Evolutionary conservation across 2,797 vertebrate genomes (phyloP).

Genomic region (Gymnoscopelus microlampas): DNA sequence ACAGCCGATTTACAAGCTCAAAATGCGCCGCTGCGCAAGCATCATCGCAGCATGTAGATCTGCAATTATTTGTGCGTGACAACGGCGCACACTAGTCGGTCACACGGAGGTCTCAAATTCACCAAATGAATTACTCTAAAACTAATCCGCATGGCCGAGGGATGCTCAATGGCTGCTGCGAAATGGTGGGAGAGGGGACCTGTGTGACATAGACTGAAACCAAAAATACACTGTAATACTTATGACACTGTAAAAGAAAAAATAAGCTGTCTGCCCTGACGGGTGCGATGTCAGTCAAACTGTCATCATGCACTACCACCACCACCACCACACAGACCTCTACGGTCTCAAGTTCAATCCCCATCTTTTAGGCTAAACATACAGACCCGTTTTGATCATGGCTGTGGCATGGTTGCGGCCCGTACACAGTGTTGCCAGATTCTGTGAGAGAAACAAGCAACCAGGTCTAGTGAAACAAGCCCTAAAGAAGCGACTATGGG

Average conservation of each 20-base stretch:
- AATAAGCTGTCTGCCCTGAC: neutral
- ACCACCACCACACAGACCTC: neutral
- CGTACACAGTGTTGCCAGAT: no score
- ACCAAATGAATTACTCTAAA: constrained; percentile 16
- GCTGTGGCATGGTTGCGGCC: no score
- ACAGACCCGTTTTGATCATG: constrained; percentile 19
- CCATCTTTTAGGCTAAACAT: constrained; percentile 16
- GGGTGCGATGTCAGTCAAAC: neutral
- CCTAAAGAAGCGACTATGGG: no score
- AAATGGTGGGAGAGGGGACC: constrained; percentile 2
- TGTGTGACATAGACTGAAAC: no score
- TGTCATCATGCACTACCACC: neutral
- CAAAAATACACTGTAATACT: no score
- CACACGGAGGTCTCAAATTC: neutral
- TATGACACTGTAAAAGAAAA: constrained; percentile 4
- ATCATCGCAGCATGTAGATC: no score
- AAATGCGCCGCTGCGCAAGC: no score
- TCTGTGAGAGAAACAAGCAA: no score
- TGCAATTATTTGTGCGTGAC: no score
- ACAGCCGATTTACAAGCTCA: no score
- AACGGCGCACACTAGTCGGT: no score
- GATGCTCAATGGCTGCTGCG: constrained; percentile 1
- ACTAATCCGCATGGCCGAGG: constrained; percentile 14
- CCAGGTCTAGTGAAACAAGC: no score
- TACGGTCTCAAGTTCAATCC: constrained; percentile 3